Evolutionary conservation across 2,797 vertebrate species (phyloP).

Genomic region (Alfaro cultratus): DNA sequence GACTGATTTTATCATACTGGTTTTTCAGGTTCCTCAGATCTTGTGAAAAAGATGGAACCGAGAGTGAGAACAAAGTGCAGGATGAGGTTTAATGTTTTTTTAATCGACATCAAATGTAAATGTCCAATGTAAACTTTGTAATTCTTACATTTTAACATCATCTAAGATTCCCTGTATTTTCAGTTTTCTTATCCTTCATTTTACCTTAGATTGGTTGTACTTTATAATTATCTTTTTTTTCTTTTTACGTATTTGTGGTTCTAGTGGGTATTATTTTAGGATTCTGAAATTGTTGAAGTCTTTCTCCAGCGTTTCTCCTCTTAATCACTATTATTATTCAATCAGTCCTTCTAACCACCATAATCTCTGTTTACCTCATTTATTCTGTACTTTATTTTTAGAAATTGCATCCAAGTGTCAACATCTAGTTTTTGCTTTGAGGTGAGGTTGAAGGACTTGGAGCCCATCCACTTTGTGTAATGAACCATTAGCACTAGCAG

Average conservation of each 20-base stretch:
- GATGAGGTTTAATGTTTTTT: background rate
- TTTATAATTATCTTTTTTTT: background rate
- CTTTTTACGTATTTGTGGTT: background rate
- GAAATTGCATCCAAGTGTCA: background rate
- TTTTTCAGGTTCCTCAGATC: background rate
- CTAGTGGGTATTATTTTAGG: background rate
- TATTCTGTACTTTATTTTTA: background rate
- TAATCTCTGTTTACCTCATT: background rate
- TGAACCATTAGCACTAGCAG: background rate
- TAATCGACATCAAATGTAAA: background rate
- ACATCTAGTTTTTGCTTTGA: background rate
- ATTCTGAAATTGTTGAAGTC: background rate
- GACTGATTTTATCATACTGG: background rate
- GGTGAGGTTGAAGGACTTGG: background rate
- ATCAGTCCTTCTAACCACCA: background rate
- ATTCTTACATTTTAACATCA: background rate
- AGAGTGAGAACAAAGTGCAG: background rate
- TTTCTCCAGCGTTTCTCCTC: background rate
- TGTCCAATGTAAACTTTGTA: background rate
- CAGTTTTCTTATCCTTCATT: background rate
- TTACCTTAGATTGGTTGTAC: background rate
- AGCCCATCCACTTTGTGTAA: background rate
- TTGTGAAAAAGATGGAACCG: background rate
- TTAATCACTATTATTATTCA: background rate
- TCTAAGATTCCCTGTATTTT: background rate